Evolutionary conservation across 2,113 vertebrate species (phyloP).

Genomic region (Larimichthys polyactis): DNA sequence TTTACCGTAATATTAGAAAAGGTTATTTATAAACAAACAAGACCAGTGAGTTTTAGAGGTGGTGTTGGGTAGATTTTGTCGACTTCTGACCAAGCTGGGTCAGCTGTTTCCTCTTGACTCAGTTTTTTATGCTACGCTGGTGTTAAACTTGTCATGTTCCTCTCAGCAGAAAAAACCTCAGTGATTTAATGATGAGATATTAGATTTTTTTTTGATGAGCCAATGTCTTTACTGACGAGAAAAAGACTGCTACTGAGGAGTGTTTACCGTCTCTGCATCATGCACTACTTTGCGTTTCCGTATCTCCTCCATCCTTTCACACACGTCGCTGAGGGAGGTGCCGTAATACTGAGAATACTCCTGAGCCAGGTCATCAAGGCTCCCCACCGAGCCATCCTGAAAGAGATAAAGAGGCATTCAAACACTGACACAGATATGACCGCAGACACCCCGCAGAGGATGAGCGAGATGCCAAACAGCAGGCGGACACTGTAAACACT

Average conservation of each 20-base stretch:
- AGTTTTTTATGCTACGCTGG: not conserved
- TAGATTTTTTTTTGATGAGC: not conserved
- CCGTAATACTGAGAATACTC: conserved; percentile 97
- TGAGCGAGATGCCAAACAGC: conserved; percentile 18
- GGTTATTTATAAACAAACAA: no score
- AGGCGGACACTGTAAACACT: conserved; percentile 30
- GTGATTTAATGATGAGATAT: not conserved
- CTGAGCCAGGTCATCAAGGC: conserved; percentile 93
- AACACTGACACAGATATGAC: conserved; percentile 6
- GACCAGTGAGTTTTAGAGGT: not conserved
- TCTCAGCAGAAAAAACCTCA: not conserved
- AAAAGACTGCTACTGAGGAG: not conserved
- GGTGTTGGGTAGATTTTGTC: not conserved
- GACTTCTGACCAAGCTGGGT: not conserved
- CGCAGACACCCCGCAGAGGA: not conserved
- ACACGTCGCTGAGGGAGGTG: conserved; percentile 92
- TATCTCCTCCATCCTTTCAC: conserved; percentile 96
- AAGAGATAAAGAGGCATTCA: conserved; percentile 45
- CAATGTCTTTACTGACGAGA: not conserved
- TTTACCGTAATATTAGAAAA: no score
- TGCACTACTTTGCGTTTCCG: conserved; percentile 91
- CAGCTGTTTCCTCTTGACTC: not conserved
- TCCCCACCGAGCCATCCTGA: conserved; percentile 95
- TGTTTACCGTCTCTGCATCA: conserved; percentile 89
- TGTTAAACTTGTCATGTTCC: not conserved